Evolutionary conservation across 2,113 vertebrate genomes (phyloP).

Genomic region (Furnarius figulus): DNA sequence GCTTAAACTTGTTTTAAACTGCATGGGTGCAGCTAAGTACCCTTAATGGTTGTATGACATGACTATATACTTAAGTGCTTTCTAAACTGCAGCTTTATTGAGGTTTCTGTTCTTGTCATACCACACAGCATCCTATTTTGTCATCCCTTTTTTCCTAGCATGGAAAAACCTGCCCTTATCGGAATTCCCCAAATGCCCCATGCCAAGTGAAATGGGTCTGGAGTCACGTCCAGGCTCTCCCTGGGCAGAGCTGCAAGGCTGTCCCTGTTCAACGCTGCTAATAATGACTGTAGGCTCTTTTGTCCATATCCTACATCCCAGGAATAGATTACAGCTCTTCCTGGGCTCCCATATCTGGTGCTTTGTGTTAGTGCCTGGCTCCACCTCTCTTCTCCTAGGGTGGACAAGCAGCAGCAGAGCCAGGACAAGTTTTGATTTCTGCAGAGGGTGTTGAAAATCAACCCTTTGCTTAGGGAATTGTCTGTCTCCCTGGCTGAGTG

Average conservation of each 20-base stretch:
- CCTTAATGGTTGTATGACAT: neutral
- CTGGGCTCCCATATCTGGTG: neutral
- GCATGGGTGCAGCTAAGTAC: neutral
- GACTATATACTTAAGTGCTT: neutral
- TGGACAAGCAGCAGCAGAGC: fast-evolving
- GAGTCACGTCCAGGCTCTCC: neutral
- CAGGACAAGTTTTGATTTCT: neutral
- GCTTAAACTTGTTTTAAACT: neutral
- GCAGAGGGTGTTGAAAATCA: neutral
- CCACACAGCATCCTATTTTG: neutral
- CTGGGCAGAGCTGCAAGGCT: neutral
- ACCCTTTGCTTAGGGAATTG: neutral
- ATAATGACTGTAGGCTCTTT: neutral
- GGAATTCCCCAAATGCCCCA: neutral
- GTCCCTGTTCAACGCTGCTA: neutral
- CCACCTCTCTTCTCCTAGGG: neutral
- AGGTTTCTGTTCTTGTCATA: neutral
- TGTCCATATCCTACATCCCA: neutral
- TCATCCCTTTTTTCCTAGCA: neutral
- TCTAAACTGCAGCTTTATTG: neutral
- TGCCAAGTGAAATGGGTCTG: neutral
- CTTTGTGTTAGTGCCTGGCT: neutral
- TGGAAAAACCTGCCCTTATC: neutral
- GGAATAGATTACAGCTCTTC: neutral
- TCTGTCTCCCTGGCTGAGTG: neutral